Base-by-base conservation (phyloP, 2,888 invertebrate genomes). In the Sabatieria punctata region DNA sequence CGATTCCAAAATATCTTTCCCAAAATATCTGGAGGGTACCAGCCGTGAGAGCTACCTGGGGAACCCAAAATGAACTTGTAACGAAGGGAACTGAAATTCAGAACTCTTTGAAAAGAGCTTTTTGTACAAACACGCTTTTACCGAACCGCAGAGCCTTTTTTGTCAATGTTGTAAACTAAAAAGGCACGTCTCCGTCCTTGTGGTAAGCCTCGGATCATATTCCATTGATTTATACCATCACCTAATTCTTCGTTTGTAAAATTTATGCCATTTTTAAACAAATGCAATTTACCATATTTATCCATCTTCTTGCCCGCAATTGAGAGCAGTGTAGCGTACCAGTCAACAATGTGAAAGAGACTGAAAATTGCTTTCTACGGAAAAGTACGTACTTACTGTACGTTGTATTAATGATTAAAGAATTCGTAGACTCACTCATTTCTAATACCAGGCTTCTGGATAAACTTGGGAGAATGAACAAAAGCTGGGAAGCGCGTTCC, bases 271-370 rank as follows among this genome's bases (percentile, higher is more conserved):
- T 30, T n/a, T n/a, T n/a, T n/a, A n/a, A 36, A 26, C 23, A 21
- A 4, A 26, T 38, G 24, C 25, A 42, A 40, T 41, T 30, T 39
- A 59, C 59, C 60, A 43, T 59, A 59, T 1, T 50, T 53, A 45
- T 57, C 52, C 21, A 57, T 45, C 36, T 54, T 48, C 26, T 58
- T 57, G 4, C 68, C 68, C 18, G 67, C 68, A 3, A 65, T 58
- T 13, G 59, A 56, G 6, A 70, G 46, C n/a, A 70, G 50, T 1
- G 70, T 70, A 4, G 70, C 65, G 43, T 63, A 65, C 68, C 69
- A 70, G 51, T 70, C 70, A 4, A 67, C 66, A 3, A 67, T 65
- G 51, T 70, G 69, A 25, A 70, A 59, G 53, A 70, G 51, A 43
- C 69, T 65, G 43, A 18, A 54, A 46, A 41, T 26, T 21, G 8